A percentile compares a stretch with the other conserved stretches of the same genome.
Conservation (phyloP, 2,113 vertebrate genomes). For the Plecturocebus donacophilus region DNA sequence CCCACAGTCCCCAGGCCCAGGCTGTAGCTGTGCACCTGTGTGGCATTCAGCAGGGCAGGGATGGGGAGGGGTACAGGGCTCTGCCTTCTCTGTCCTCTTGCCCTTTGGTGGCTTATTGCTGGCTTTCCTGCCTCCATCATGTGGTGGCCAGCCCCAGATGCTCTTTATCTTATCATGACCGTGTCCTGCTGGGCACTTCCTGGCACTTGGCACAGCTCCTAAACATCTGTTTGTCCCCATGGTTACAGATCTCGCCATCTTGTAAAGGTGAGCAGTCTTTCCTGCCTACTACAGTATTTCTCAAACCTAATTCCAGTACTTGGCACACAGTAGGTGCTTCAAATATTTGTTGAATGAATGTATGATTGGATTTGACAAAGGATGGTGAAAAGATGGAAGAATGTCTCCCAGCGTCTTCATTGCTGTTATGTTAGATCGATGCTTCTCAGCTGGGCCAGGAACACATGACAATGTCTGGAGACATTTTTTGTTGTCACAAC, state of each 20-base stretch:
- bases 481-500: neutral
- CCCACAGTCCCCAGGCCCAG: fast-evolving
- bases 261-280: too few relatives aligned
- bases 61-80: fast-evolving
- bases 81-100: fast-evolving
- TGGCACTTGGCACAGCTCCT: fast-evolving
- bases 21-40: neutral
- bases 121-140: neutral
- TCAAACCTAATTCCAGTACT: fast-evolving
- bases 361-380: too few relatives aligned
- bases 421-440: fast-evolving
- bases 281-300: fast-evolving
- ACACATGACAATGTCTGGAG: fast-evolving
- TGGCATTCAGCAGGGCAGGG: neutral
- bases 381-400: neutral
- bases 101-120: fast-evolving
- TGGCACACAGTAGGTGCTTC: neutral
- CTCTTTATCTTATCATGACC: fast-evolving
- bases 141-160: fast-evolving
- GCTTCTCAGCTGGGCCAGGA: neutral
- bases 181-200: neutral
- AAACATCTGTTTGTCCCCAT: too few relatives aligned
- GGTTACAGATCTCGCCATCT: too few relatives aligned
- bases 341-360: fast-evolving
- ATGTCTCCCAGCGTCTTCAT: fast-evolving